Conservation (phyloP, 2,797 vertebrate species). For the Carduelis carduelis region DNA sequence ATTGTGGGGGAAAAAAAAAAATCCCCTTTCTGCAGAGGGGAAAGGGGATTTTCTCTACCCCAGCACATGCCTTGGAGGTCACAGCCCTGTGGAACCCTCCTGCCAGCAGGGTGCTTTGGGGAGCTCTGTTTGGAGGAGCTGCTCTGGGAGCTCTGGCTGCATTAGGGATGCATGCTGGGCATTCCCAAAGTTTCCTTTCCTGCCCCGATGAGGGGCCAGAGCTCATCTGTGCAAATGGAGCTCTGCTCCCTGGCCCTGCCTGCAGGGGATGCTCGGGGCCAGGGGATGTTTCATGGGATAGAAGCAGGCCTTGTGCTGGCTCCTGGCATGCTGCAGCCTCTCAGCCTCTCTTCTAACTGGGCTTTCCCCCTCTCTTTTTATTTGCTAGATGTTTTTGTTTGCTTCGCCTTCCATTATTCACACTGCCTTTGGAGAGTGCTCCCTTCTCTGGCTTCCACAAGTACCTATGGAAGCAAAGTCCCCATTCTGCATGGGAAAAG, state of each 20-base stretch:
- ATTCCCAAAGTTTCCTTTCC: neutral
- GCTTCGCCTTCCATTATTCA: neutral
- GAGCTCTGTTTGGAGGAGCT: neutral
- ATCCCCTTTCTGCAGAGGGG: too few species aligned
- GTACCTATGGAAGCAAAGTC: neutral
- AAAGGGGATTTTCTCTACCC: neutral
- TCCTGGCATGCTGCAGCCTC: neutral
- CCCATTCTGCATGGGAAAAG: rapidly evolving
- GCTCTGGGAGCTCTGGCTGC: neutral
- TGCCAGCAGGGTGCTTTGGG: neutral
- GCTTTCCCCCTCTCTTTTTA: neutral
- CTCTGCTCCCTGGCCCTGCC: neutral
- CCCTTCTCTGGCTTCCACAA: neutral
- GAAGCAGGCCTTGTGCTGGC: neutral
- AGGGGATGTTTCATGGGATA: neutral
- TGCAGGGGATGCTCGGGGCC: neutral
- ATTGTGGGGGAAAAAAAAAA: rapidly evolving
- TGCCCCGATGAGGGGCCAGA: neutral
- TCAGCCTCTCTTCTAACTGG: neutral
- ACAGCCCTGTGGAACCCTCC: neutral
- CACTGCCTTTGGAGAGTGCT: neutral
- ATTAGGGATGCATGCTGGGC: neutral
- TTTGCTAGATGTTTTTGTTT: neutral
- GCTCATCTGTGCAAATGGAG: neutral
- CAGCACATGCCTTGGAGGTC: neutral